phyloP scores from a whole-genome alignment of 2,113 vertebrate genomes.

The Coracopsis vasa region DNA sequence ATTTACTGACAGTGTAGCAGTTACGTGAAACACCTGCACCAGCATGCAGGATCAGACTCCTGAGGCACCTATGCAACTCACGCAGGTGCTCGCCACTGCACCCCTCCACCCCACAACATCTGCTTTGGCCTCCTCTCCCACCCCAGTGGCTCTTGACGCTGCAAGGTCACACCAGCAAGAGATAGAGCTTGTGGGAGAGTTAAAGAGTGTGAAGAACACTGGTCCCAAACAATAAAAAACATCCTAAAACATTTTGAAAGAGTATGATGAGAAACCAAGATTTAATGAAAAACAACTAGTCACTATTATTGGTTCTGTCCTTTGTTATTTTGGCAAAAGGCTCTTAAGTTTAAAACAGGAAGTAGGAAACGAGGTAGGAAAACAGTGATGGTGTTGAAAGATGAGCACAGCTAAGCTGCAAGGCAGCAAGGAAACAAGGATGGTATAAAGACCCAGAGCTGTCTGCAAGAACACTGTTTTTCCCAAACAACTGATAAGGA shows the following conservation, averaged over 20 bases:
- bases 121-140: not conserved
- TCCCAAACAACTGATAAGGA: not conserved
- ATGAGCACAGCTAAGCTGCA: not conserved
- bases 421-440: not conserved
- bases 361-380: not conserved
- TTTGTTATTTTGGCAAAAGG: not conserved
- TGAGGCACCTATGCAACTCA: rapidly evolving
- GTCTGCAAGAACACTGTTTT: not conserved
- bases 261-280: not conserved
- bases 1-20: rapidly evolving
- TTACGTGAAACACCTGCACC: not conserved
- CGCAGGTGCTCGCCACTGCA: rapidly evolving
- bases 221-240: not conserved
- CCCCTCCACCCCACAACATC: not conserved
- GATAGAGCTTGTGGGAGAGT: not conserved
- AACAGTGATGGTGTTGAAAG: not conserved
- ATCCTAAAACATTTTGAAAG: not conserved
- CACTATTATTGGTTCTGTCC: rapidly evolving
- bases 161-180: not conserved
- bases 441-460: not conserved
- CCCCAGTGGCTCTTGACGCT: rapidly evolving
- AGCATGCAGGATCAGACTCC: not conserved
- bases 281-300: not conserved
- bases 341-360: not conserved
- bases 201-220: not conserved